Percentiles rank a stretch among this genome's conserved stretches.
phyloP scores from a whole-genome alignment of 1,140 invertebrate genomes.

The Drosophila ogumai region DNA sequence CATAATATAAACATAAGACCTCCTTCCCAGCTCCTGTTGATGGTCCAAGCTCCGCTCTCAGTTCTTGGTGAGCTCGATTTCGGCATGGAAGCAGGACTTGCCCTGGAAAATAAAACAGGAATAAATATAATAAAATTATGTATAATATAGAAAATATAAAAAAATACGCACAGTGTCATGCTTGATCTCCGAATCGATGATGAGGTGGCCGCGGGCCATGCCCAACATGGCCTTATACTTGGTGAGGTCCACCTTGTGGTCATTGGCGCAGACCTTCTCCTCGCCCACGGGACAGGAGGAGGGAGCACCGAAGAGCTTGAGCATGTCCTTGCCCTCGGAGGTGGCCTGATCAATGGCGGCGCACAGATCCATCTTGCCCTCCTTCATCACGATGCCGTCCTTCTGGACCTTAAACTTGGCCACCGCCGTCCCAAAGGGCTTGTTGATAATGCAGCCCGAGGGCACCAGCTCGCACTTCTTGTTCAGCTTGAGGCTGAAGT shows the following conservation, averaged over 20 bases:
- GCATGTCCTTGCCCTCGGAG: slow-evolving; percentile 71
- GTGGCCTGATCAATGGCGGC: slow-evolving; percentile 64
- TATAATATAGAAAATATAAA: not conserved
- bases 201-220: slow-evolving; percentile 75
- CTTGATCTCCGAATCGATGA: slow-evolving; percentile 71
- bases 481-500: slow-evolving; percentile 73
- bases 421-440: slow-evolving; percentile 70
- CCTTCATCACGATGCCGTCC: slow-evolving; percentile 76
- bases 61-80: slow-evolving; percentile 77
- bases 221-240: slow-evolving; percentile 81
- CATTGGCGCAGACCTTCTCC: slow-evolving; percentile 79
- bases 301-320: slow-evolving; percentile 78
- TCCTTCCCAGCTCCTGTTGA: not conserved
- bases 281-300: slow-evolving; percentile 73
- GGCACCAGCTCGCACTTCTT: slow-evolving; percentile 82
- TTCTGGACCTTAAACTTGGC: slow-evolving; percentile 76
- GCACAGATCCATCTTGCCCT: slow-evolving; percentile 80
- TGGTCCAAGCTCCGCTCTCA: slow-evolving; percentile 14
- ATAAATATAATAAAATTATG: not conserved
- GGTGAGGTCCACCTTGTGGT: slow-evolving; percentile 70
- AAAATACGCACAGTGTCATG: slow-evolving; percentile 76
- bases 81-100: slow-evolving; percentile 80
- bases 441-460: slow-evolving; percentile 71
- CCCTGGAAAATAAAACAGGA: slow-evolving; percentile 49
- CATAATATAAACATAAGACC: slow-evolving; percentile 48